Conservation (phyloP, 2,113 vertebrate genomes). For the Mus spicilegus region DNA sequence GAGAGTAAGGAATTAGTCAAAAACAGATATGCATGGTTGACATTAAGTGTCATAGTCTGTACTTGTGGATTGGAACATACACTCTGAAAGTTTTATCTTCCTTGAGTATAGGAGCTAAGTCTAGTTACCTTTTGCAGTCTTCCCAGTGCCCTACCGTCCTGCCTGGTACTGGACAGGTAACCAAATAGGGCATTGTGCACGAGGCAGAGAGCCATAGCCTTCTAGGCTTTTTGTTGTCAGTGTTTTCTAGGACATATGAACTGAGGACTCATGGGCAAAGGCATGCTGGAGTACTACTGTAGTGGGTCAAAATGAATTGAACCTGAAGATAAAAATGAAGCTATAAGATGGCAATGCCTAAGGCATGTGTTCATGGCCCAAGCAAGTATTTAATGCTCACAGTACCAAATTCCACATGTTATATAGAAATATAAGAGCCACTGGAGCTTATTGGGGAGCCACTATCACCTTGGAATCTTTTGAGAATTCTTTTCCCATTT, state of each 20-base stretch:
- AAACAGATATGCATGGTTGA: background rate
- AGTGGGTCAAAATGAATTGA: background rate
- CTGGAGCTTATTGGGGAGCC: background rate
- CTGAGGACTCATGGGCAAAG: background rate
- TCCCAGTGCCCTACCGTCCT: background rate
- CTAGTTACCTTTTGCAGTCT: background rate
- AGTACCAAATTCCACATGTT: background rate
- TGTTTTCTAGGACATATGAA: background rate
- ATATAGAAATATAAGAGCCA: slow-evolving; percentile 14
- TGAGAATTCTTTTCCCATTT: slow-evolving; percentile 41
- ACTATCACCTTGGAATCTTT: slow-evolving; percentile 13
- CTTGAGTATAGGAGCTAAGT: background rate
- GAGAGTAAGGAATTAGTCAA: too few species aligned
- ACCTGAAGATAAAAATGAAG: background rate
- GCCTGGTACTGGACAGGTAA: background rate
- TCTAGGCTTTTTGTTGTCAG: background rate
- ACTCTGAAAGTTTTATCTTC: background rate
- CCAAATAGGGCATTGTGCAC: background rate
- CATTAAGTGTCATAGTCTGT: background rate
- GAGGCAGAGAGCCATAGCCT: background rate
- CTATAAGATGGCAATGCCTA: background rate
- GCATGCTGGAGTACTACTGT: background rate
- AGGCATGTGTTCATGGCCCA: background rate
- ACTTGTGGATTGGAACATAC: background rate
- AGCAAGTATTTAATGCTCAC: background rate